Percentiles rank a stretch among this genome's conserved stretches.
Evolutionary conservation across 2,888 invertebrate genomes (phyloP).

Genomic region (Pyrocoelia pectoralis): DNA sequence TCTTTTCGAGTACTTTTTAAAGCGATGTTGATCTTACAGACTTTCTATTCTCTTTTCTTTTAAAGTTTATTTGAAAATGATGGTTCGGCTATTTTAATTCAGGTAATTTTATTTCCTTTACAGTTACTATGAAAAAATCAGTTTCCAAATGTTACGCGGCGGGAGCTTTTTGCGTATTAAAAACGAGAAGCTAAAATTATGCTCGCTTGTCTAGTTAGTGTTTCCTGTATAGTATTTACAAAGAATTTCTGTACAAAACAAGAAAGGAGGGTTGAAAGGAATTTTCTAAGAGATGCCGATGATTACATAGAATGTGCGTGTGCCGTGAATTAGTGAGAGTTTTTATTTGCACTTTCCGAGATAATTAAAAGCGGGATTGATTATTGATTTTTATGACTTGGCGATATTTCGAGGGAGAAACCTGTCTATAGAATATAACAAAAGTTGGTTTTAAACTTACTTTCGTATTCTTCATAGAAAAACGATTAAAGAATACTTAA

Average conservation of each 20-base stretch:
- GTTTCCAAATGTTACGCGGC: too few relatives aligned
- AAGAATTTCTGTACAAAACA: slow-evolving; percentile 6
- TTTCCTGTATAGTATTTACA: not conserved
- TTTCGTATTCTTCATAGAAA: not conserved
- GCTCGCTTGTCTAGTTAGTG: not conserved
- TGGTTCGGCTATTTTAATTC: too few relatives aligned
- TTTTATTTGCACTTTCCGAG: slow-evolving; percentile 27
- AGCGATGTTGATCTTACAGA: too few relatives aligned
- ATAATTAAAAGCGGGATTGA: slow-evolving; percentile 41
- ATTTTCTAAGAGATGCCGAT: slow-evolving; percentile 15
- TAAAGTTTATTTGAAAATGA: too few relatives aligned
- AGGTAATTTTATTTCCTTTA: too few relatives aligned
- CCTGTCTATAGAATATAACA: not conserved
- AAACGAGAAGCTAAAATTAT: not conserved
- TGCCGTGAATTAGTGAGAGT: slow-evolving; percentile 12
- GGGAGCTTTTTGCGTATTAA: too few relatives aligned
- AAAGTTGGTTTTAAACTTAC: not conserved
- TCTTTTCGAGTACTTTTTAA: too few relatives aligned
- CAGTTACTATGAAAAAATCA: too few relatives aligned
- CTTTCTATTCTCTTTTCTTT: too few relatives aligned
- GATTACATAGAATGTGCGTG: slow-evolving; percentile 22
- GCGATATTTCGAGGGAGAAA: slow-evolving; percentile 29
- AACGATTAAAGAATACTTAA: slow-evolving; percentile 16
- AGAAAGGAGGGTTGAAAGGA: slow-evolving; percentile 8
- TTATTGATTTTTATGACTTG: slow-evolving; percentile 42